A percentile compares a stretch with the other conserved stretches of the same genome.
These are phyloP conservation scores for Anthonomus grandis DNA, from an alignment of 1,140 invertebrate species.

Conservation along the genomic window DNA sequence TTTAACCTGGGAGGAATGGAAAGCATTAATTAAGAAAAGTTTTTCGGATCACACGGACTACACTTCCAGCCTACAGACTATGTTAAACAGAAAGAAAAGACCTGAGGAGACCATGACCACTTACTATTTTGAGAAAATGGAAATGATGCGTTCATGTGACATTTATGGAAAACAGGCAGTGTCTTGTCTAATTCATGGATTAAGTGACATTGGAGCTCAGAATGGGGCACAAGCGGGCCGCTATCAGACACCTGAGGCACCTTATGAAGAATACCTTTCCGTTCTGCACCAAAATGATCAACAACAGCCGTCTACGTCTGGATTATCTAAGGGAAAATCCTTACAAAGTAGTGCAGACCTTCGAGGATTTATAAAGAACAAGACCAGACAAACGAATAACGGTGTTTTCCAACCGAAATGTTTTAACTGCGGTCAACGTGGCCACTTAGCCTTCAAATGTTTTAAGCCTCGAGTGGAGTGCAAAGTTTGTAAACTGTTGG, in stretches of 20 bases:
- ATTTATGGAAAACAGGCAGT: slow-evolving; percentile 4
- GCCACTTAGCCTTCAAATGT: too few relatives aligned
- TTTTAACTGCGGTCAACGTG: too few relatives aligned
- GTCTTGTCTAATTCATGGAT: slow-evolving; percentile 14
- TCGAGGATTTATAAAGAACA: not conserved
- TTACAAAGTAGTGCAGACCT: too few relatives aligned
- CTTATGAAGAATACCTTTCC: not conserved
- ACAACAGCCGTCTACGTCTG: too few relatives aligned
- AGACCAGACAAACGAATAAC: not conserved
- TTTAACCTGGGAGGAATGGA: not conserved
- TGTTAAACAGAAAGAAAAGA: not conserved
- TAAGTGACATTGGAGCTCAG: not conserved
- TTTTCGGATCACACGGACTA: too few relatives aligned
- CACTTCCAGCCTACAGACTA: not conserved
- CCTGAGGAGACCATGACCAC: not conserved
- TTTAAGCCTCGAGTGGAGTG: not conserved
- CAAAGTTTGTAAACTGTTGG: too few relatives aligned
- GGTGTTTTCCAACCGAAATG: too few relatives aligned
- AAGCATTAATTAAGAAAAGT: not conserved
- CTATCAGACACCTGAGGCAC: slow-evolving; percentile 1
- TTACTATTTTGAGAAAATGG: not conserved
- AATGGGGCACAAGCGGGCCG: slow-evolving; percentile 4
- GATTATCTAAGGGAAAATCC: too few relatives aligned
- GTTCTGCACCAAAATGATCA: too few relatives aligned
- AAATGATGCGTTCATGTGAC: not conserved